Base-by-base conservation (phyloP, 2,888 invertebrate species). In the Carterocephalus palaemon region DNA sequence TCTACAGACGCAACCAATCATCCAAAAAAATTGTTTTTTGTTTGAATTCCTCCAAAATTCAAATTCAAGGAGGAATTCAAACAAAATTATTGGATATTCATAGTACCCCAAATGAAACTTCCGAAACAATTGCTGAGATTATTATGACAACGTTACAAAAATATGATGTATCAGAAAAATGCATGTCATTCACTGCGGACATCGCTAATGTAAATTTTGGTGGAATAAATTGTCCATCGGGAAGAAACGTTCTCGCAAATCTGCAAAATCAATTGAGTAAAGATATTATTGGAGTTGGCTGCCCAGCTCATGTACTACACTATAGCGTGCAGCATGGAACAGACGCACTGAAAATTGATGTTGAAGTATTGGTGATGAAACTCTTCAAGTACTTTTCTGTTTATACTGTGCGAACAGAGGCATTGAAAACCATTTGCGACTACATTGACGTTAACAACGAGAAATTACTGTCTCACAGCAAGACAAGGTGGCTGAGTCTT, bases 121-220 rank as follows among this genome's bases (percentile, higher is more conserved):
- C 50, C 23, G 39, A 43, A 31, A 51, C 41, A 26, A 45, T 48
- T 32, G 26, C 19, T 19, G 43, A 36, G 39, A 49, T 38, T 32
- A 51, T 54, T 36, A 28, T 47, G 24, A 39, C 41, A 32, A 54
- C 47, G 29, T 47, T 52, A 24, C 43, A 45, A 43, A 48, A 49
- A 38, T 39, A 52, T 39, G 33, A 39, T 16, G 33, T 50, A 8
- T 17, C 9, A 31, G 26, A 42, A 47, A 49, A 50, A 47, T 47
- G 32, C 10, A 20, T 50, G 9, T 50, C 47, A 31, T 47, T 50
- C 26, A 43, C 45, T 39, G 47, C 43, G 9, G 59, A 60, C 34
- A 62, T 60, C 48, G 51, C 51, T 7, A 64, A 62, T 46, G 52
- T 52, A n/a, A 62, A 62, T 51, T 61, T 61, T 24, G 61, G 57